Evolutionary conservation across 2,797 vertebrate genomes (phyloP), one percentile per base, ranked within the genome.

Genomic region (Lutra lutra): DNA sequence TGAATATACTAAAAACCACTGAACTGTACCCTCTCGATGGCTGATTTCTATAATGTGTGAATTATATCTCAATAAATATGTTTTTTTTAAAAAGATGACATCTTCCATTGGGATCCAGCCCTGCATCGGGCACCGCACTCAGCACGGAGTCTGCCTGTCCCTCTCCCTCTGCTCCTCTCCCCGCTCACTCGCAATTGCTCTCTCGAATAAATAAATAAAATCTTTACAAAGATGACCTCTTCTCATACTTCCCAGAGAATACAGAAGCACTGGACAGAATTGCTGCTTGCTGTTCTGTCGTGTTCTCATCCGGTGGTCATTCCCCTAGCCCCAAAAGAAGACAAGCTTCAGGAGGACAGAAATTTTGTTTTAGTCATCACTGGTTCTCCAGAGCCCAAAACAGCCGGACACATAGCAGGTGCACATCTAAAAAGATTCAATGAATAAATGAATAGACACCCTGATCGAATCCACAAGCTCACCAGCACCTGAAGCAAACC

Each of bases 171-270:
- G 25, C 13, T 43, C 21, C 68, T 38, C 12, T 35, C 18, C 66
- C 66, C 2, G 1, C 66, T 68, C 18, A 3, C 62, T n/a, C 3
- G 2, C 62, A 66, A 3, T 0, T 12, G 12, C 35, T 12, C 11
- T 72, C 68, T 72, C 12, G 6, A 43, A 66, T n/a, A 27, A 70
- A 35, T 35, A 70, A 70, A 21, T 32, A 38, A 38, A 72, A 40
- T 17, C 25, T 48, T 51, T 17, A 15, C 14, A 40, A 78, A 93
- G 48, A 3, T 3, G 14, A n/a, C 5, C 9, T 54, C 84, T 75
- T 15, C 43, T 70, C 75, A 54, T 38, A 62, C 58, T 85, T 78
- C 7, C 43, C 68, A 25, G 56, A 73, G 56, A 90, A 29, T 7
- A 62, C 3, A 32, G 14, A 32, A 9, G 0, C 21, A 25, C 29